Base-by-base conservation (phyloP, 2,113 vertebrate species). In the Cyphomyrus discorhynchus region DNA sequence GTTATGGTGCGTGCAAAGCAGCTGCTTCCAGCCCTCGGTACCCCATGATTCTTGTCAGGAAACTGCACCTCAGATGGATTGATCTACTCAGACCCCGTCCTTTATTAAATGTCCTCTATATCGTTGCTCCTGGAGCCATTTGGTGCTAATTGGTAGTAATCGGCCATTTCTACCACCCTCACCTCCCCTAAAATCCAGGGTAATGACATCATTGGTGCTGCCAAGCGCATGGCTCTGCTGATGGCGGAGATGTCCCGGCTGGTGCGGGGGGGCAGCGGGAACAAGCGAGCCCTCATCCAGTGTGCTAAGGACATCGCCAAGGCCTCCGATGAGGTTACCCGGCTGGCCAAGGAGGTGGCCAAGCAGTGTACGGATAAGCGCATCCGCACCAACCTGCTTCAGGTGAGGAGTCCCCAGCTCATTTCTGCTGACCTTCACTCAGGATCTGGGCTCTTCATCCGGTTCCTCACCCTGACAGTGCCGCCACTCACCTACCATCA, bases 201-300 rank as follows among this genome's bases (percentile, higher is more conserved):
- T 66, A 99, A 99, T 4, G 98, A 99, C 94, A 99, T 99, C 94
- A 99, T 99, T 7, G 98, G 96, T 70, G 98, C 98, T 17, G 98
- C 98, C 13, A 99, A 99, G 90, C 96, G 98, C 10, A 99, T 99
- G 98, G 98, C 98, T 24, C 95, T 99, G 94, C 95, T 99, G 0
- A 99, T 99, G 98, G 98, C 98, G 0, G 98, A 99, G 94, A 99
- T 99, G 98, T 99, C 98, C 3, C 97, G 98, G 10, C 95, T 99
- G 92, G 98, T 99, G 82, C 94, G 98, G 5, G 98, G 98, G 0
- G 98, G 97, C 50, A 99, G 98, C 0, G 98, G 98, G 1, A 99
- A 98, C 96, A 99, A 99, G 91, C 96, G 98, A 0, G 98, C 98
- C 1, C 96, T 99, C 77, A 99, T 99, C 90, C 98, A 99, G 92